phyloP scores from a whole-genome alignment of 35 echinoderm and acorn worm genomes.

The Amphiura filiformis region DNA sequence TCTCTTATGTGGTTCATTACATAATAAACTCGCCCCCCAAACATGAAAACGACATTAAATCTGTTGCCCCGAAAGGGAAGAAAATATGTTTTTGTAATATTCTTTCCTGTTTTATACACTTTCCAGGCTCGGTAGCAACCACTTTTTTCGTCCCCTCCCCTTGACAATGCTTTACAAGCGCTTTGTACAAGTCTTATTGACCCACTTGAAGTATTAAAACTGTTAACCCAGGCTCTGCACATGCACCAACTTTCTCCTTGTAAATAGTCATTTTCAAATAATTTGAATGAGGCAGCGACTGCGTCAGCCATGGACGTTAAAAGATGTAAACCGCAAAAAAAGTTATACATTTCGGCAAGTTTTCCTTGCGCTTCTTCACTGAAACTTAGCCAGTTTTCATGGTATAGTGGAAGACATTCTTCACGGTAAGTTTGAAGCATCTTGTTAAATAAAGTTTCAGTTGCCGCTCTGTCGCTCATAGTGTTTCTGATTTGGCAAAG shows the following conservation, averaged over 20 bases:
- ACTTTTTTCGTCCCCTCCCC: slow-evolving; percentile 37
- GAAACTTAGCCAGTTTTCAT: slow-evolving; percentile 16
- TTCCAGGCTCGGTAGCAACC: slow-evolving; percentile 37
- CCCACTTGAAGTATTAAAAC: slow-evolving; percentile 35
- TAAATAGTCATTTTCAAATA: slow-evolving; percentile 21
- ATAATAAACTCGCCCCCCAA: slow-evolving; percentile 27
- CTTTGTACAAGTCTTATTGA: slow-evolving; percentile 20
- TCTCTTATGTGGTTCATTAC: slow-evolving; percentile 16
- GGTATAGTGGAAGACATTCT: slow-evolving; percentile 1
- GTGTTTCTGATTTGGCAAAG: slow-evolving; percentile 53
- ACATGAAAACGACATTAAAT: slow-evolving; percentile 47
- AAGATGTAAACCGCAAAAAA: slow-evolving; percentile 48
- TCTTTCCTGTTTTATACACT: not conserved
- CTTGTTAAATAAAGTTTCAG: slow-evolving; percentile 38
- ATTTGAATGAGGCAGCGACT: slow-evolving; percentile 5
- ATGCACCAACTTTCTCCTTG: slow-evolving; percentile 23
- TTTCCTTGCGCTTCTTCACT: slow-evolving; percentile 14
- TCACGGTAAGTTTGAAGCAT: slow-evolving; percentile 4
- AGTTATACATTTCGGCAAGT: slow-evolving; percentile 32
- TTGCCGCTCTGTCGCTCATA: slow-evolving; percentile 51
- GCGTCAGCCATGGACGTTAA: slow-evolving; percentile 36
- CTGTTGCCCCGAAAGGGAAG: slow-evolving; percentile 41
- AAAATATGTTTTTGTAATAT: slow-evolving; percentile 1
- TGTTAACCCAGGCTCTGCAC: not conserved
- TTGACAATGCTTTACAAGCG: slow-evolving; percentile 39